Conservation (phyloP, 1,140 invertebrate genomes). For the Drosophila littoralis region DNA sequence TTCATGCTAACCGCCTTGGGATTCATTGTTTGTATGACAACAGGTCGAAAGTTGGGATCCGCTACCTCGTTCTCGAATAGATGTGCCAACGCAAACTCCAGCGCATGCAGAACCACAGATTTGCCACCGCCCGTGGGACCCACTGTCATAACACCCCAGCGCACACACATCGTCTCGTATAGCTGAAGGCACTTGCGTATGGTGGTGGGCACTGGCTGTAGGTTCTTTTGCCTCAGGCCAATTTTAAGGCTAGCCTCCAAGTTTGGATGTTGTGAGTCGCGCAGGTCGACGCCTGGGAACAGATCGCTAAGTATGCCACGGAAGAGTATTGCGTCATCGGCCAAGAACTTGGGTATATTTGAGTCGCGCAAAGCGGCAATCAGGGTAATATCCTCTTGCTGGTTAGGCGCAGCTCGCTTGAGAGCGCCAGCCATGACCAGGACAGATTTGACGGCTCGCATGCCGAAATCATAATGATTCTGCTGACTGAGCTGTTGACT, state of each 20-base stretch:
- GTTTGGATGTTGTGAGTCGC: constrained; percentile 91
- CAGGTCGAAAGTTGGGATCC: constrained; percentile 87
- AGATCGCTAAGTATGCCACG: constrained; percentile 95
- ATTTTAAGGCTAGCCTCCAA: constrained; percentile 87
- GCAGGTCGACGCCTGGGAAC: constrained; percentile 93
- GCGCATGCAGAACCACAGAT: constrained; percentile 88
- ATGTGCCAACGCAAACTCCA: constrained; percentile 88
- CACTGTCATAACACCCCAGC: constrained; percentile 97
- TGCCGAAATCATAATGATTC: constrained; percentile 97
- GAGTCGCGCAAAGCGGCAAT: constrained; percentile 95
- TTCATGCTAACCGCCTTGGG: constrained; percentile 95
- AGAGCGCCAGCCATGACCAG: constrained; percentile 94
- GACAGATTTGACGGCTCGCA: constrained; percentile 91
- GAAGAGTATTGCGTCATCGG: constrained; percentile 93
- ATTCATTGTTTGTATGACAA: constrained; percentile 91
- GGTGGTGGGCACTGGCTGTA: constrained; percentile 88
- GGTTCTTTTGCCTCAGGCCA: constrained; percentile 85
- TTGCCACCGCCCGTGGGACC: constrained; percentile 95
- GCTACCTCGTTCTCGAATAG: constrained; percentile 86
- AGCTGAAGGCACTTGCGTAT: constrained; percentile 93
- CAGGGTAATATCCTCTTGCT: constrained; percentile 91
- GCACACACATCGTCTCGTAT: constrained; percentile 96
- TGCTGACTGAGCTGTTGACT: constrained; percentile 96
- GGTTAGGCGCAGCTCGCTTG: constrained; percentile 93
- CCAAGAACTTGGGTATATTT: constrained; percentile 96